Conservation (phyloP, 2,888 invertebrate genomes). For the Euproctis similis region DNA sequence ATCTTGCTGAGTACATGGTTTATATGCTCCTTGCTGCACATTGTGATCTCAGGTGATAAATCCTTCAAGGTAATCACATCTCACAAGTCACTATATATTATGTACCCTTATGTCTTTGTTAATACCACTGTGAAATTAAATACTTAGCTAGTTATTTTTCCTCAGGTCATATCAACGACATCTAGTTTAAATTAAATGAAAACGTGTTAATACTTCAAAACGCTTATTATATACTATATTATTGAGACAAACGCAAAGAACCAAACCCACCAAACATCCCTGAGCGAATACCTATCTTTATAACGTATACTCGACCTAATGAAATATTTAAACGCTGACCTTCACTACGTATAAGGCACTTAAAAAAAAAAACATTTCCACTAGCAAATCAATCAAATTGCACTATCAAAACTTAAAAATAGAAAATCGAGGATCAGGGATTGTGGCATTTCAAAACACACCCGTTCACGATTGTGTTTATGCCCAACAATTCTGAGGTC, state of each 20-base stretch:
- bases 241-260: too few species aligned
- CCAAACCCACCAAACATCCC: too few species aligned
- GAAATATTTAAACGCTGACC: too few species aligned
- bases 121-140: constrained; percentile 13
- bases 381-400: not conserved
- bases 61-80: constrained; percentile 44
- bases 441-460: constrained; percentile 10
- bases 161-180: constrained; percentile 20
- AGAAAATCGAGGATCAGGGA: constrained; percentile 23
- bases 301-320: too few species aligned
- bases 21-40: constrained; percentile 84
- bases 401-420: constrained; percentile 17
- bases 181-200: too few species aligned
- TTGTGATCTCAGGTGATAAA: constrained; percentile 31
- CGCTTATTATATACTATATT: too few species aligned
- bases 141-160: constrained; percentile 25
- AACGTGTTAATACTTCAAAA: too few species aligned
- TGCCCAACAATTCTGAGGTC: too few species aligned
- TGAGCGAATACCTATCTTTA: too few species aligned
- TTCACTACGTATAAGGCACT: not conserved
- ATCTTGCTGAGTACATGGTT: constrained; percentile 83
- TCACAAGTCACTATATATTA: constrained; percentile 36
- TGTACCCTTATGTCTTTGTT: constrained; percentile 25
- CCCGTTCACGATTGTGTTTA: too few species aligned
- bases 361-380: constrained; percentile 7